Evolutionary conservation across 1,140 invertebrate genomes (phyloP), one percentile per base, ranked within the genome.

Genomic region (Bathynomus jamesi): DNA sequence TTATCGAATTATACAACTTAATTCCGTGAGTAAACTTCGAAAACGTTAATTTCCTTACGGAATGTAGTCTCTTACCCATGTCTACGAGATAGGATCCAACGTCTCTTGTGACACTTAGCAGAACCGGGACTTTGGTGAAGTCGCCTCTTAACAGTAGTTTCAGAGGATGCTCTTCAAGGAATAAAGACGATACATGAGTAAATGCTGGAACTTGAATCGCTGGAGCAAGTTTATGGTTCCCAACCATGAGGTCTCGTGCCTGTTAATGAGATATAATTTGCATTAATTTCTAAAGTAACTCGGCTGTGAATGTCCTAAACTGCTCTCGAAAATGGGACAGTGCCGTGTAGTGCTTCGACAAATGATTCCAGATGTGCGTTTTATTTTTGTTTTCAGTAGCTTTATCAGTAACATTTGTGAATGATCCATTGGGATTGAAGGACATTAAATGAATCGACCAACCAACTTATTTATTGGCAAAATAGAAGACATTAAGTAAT

Each of bases 101-200:
- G 11, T 69, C 67, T 21, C 61, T 62, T 2, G 67, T 61, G 10
- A 61, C 61, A n/a, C 29, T 61, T 7, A 69, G 11, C 5, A 69
- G 53, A 27, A 69, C 67, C 11, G 67, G 67, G 21, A 82, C 80
- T 30, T 76, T 72, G 40, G 77, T 73, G 62, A 80, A 79, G 24
- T 77, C 30, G 11, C 80, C 80, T 28, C 75, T 17, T 24, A 69
- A 63, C 69, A 82, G 78, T 31, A 81, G 71, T 24, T 30, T 61
- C 28, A 80, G 74, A 0, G 82, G 82, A 64, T 79, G 77, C 46
- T 80, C 78, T 13, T 67, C 53, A 17, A 83, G 76, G 69, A 82
- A 80, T 13, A 75, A 73, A 40, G 72, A 29, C 5, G 32, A 31
- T 8, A 53, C 72, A 32, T 31, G 4, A 13, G n/a, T 40, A 21